Percentiles rank a stretch among this genome's conserved stretches.
Evolutionary conservation across 2,888 invertebrate genomes (phyloP).

Genomic region (Leptinotarsa juncta): DNA sequence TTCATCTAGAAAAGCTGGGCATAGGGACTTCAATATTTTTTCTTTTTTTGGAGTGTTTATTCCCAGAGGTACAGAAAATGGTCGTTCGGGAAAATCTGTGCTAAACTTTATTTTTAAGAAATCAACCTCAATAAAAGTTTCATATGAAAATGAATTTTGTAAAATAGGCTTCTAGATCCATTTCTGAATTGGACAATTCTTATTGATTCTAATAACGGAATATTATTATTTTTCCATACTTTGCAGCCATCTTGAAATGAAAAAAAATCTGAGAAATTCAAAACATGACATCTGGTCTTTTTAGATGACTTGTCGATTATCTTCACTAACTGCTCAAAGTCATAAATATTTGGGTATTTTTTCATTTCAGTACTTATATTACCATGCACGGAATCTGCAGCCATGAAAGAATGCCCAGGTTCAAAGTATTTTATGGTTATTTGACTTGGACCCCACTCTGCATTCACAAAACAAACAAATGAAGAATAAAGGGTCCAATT

Average conservation of each 20-base stretch:
- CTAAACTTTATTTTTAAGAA: neutral
- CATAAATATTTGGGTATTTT: neutral
- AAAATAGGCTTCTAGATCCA: too few species aligned
- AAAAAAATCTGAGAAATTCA: neutral
- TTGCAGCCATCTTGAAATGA: neutral
- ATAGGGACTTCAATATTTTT: neutral
- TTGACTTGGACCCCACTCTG: neutral
- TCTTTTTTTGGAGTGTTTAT: neutral
- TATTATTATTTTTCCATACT: neutral
- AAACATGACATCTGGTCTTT: neutral
- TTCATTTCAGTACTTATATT: neutral
- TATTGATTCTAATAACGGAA: neutral
- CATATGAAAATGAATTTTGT: neutral
- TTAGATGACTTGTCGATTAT: neutral
- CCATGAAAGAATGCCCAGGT: constrained; percentile 2
- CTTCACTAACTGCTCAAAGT: neutral
- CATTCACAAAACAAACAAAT: constrained; percentile 19
- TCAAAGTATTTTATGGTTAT: constrained; percentile 6
- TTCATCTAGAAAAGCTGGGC: neutral
- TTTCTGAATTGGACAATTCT: too few species aligned
- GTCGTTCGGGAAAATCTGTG: neutral
- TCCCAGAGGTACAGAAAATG: neutral
- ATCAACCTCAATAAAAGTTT: constrained; percentile 1
- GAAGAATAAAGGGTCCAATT: constrained; percentile 16
- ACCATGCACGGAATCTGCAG: neutral